Percentiles rank a stretch among this genome's conserved stretches.
Evolutionary conservation across 2,113 vertebrate genomes (phyloP).

Genomic region (Lycaon pictus): DNA sequence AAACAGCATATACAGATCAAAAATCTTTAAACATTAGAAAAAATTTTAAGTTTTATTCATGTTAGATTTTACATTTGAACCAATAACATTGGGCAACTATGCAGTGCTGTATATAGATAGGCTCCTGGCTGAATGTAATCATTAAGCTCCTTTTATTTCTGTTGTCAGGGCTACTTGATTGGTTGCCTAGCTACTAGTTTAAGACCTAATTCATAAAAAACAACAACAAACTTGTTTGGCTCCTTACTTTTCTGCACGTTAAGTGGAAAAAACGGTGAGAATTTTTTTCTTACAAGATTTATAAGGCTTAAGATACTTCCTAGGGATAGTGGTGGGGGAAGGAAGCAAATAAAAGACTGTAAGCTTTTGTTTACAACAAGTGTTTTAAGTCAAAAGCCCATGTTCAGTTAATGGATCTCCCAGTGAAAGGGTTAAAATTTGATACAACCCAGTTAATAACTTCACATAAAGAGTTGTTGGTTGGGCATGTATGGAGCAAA

Average conservation of each 20-base stretch:
- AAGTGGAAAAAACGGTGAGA: conserved; percentile 55
- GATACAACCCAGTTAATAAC: conserved; percentile 52
- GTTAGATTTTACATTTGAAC: conserved; percentile 70
- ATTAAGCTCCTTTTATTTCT: conserved; percentile 75
- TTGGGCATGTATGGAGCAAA: conserved; percentile 46
- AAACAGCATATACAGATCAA: not conserved
- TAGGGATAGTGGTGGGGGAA: not conserved
- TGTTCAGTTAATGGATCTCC: conserved; percentile 47
- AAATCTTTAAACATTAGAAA: not conserved
- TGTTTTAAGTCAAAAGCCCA: conserved; percentile 52
- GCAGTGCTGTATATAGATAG: not conserved
- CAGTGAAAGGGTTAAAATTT: conserved; percentile 71
- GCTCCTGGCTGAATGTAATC: conserved; percentile 47
- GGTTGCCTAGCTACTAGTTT: conserved; percentile 82
- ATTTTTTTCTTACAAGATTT: not conserved
- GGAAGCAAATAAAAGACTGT: conserved; percentile 28
- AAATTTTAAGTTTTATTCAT: conserved; percentile 32
- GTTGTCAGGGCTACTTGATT: conserved; percentile 79
- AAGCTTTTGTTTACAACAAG: conserved; percentile 50
- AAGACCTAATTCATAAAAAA: conserved; percentile 74
- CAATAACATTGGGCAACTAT: not conserved
- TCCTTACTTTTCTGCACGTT: conserved; percentile 65
- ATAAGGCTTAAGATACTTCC: conserved; percentile 23
- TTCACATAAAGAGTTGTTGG: conserved; percentile 47
- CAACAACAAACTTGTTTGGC: conserved; percentile 62